A percentile compares a stretch with the other conserved stretches of the same genome.
These are phyloP conservation scores for Euwallacea fornicatus DNA, from an alignment of 1,140 invertebrate genomes.

Conservation along the genomic window DNA sequence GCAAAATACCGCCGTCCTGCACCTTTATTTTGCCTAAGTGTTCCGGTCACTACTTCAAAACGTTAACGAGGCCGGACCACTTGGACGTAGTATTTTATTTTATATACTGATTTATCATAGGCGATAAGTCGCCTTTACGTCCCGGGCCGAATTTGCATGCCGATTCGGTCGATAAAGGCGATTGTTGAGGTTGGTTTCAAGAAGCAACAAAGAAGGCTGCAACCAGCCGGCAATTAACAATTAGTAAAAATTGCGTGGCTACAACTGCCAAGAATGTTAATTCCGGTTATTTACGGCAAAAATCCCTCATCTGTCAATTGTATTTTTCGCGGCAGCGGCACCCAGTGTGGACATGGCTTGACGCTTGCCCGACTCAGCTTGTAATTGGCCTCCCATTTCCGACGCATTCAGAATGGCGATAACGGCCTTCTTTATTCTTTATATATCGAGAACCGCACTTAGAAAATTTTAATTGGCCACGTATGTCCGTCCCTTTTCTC, in stretches of 20 bases:
- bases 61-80: constrained; percentile 27
- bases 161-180: constrained; percentile 1
- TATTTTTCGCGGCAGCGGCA: constrained; percentile 44
- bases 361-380: constrained; percentile 47
- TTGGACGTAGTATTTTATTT: not conserved
- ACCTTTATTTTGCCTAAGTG: constrained; percentile 31
- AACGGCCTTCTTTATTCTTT: constrained; percentile 50
- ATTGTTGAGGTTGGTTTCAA: not conserved
- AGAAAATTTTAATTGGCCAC: constrained; percentile 53
- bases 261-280: constrained; percentile 29
- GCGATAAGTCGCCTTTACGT: constrained; percentile 17
- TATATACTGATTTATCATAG: constrained; percentile 1
- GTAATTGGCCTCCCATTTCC: constrained; percentile 53
- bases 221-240: constrained; percentile 11
- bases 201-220: not conserved
- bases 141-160: constrained; percentile 3
- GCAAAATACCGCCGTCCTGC: constrained; percentile 28
- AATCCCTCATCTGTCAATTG: constrained; percentile 44
- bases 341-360: constrained; percentile 48
- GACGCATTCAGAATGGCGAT: constrained; percentile 52
- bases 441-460: constrained; percentile 49
- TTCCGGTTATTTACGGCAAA: constrained; percentile 35
- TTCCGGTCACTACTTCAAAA: constrained; percentile 32
- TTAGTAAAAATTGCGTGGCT: constrained; percentile 14
- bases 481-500: constrained; percentile 45